Base-by-base conservation (phyloP, 2,888 invertebrate species). In the Acrobasis repandana region DNA sequence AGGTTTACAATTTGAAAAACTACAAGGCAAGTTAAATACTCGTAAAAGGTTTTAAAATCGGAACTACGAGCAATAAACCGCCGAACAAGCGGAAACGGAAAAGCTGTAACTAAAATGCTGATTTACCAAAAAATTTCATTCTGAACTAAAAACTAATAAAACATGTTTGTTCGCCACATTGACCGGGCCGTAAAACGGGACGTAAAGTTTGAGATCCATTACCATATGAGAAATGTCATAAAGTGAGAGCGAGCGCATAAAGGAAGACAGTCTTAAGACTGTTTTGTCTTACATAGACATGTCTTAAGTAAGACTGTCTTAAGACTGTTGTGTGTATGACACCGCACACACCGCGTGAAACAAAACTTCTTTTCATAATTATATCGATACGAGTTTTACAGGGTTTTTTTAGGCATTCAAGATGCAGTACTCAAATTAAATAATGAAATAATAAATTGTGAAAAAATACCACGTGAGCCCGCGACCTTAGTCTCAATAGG, bases 221-320 rank as follows among this genome's bases (percentile, higher is more conserved):
- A 66, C 74, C 76, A 74, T 76, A 75, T 71, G 72, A 63, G 70
- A 61, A 69, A 69, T 73, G 65, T 68, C 70, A 72, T 75, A 75
- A 74, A 76, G 67, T 66, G 58, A 61, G 28, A 6, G 28, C 6
- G 28, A 28, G 28, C 28, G 28, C 28, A 28, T 2, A 4, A 2
- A 20, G 4, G 28, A 28, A 28, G 28, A 28, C 28, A 1, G 28
- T 28, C 28, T 28, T 28, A 28, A 6, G 28, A 28, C 20, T 20
- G 20, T 20, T 20, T 62, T 65, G 50, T 69, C 73, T 66, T 73
- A 28, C 28, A 28, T 28, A 28, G 28, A 28, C n/a, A n/a, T n/a
- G n/a, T n/a, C n/a, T n/a, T n/a, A n/a, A n/a, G n/a, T n/a, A n/a
- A n/a, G n/a, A n/a, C n/a, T n/a, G n/a, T n/a, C n/a, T n/a, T n/a